Evolutionary conservation across 2,888 invertebrate genomes (phyloP).

Genomic region (Mermis nigrescens): DNA sequence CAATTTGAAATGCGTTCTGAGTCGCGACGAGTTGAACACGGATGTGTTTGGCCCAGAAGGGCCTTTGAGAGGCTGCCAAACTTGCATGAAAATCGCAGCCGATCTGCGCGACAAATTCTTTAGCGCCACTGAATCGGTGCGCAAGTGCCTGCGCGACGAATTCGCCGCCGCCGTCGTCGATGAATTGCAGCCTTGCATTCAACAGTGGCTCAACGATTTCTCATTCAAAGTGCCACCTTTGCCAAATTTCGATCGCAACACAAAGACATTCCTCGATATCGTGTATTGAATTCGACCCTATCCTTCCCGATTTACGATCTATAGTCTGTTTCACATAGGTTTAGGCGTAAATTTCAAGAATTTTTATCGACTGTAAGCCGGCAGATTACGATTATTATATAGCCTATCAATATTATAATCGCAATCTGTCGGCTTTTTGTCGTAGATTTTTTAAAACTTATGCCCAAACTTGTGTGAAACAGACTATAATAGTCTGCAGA

Average conservation of each 20-base stretch:
- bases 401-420: too few species aligned
- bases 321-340: too few species aligned
- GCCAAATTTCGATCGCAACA: conserved; percentile 25
- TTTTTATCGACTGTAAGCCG: not conserved
- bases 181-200: not conserved
- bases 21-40: not conserved
- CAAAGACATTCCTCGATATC: not conserved
- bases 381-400: not conserved
- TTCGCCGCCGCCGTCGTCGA: not conserved
- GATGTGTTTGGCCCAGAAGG: not conserved
- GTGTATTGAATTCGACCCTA: not conserved
- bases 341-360: not conserved
- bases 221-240: conserved; percentile 22
- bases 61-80: not conserved
- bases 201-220: not conserved
- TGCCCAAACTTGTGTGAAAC: too few species aligned
- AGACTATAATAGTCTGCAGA: too few species aligned
- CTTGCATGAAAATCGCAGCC: not conserved
- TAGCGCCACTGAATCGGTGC: not conserved
- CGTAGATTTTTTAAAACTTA: too few species aligned
- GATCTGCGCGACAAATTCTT: not conserved
- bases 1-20: not conserved
- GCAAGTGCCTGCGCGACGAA: not conserved
- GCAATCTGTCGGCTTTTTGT: too few species aligned
- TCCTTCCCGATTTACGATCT: too few species aligned